Conservation (phyloP, 2,797 vertebrate species). For the Pogonophryne albipinna region DNA sequence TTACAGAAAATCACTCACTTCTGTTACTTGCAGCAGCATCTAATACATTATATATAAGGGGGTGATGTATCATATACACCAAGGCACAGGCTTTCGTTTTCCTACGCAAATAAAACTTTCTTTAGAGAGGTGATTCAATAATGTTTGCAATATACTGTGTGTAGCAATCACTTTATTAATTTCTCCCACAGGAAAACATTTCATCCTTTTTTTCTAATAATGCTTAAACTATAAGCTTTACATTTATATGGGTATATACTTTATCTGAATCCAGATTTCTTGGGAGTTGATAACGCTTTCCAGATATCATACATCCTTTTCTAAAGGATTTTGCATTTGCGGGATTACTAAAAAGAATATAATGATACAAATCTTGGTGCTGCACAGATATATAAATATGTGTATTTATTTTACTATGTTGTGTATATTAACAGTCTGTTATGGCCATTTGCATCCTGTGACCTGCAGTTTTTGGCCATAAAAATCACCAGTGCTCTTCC, state of each 20-base stretch:
- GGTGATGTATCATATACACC: neutral
- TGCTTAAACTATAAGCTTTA: neutral
- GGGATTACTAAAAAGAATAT: neutral
- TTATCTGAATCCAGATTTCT: no score
- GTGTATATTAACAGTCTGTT: neutral
- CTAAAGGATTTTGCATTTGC: neutral
- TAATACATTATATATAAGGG: conserved; percentile 14
- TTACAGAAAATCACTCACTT: conserved; percentile 8
- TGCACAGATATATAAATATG: neutral
- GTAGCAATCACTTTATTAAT: neutral
- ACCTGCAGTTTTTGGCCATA: neutral
- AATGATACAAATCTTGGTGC: neutral
- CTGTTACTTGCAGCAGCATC: conserved; percentile 13
- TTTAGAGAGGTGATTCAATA: neutral
- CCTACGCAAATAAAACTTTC: neutral
- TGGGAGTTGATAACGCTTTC: no score
- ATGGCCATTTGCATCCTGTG: neutral
- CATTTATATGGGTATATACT: neutral
- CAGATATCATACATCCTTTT: neutral
- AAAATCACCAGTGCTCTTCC: neutral
- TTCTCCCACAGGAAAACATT: neutral
- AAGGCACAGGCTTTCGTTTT: neutral
- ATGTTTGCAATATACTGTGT: neutral
- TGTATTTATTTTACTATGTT: neutral
- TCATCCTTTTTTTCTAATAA: neutral